Evolutionary conservation across 2,888 invertebrate genomes (phyloP).

Genomic region (Tyria jacobaeae): DNA sequence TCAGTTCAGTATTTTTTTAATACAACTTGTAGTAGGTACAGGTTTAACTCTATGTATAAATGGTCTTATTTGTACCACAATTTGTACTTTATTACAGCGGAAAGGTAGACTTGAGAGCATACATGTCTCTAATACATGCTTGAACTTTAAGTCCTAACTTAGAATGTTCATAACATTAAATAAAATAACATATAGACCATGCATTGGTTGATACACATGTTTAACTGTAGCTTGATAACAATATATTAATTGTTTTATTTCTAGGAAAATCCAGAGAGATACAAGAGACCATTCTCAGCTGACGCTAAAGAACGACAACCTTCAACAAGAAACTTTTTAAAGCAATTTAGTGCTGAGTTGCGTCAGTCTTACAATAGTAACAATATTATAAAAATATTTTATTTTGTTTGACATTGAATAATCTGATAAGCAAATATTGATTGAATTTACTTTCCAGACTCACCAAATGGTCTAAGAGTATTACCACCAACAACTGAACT

Average conservation of each 20-base stretch:
- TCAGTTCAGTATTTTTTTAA: too few species aligned
- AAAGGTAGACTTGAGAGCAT: too few species aligned
- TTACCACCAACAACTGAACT: conserved; percentile 76
- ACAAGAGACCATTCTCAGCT: conserved; percentile 80
- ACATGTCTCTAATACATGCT: too few species aligned
- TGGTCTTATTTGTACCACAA: background rate
- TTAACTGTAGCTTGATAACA: background rate
- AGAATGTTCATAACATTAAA: too few species aligned
- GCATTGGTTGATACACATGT: background rate
- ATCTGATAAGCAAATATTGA: background rate
- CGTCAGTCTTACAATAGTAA: conserved; percentile 75
- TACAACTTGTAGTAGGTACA: too few species aligned
- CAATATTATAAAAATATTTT: background rate
- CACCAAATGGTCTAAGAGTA: conserved; percentile 68
- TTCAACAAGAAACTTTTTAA: conserved; percentile 72
- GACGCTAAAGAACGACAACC: conserved; percentile 73
- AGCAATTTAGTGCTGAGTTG: conserved; percentile 74
- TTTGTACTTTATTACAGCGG: too few species aligned
- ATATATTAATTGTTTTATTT: conserved; percentile 29
- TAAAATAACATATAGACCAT: too few species aligned
- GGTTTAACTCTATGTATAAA: background rate
- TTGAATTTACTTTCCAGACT: conserved; percentile 59
- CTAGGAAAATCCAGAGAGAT: conserved; percentile 74
- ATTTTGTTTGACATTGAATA: background rate
- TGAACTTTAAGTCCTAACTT: too few species aligned